A percentile compares a stretch with the other conserved stretches of the same genome.
These are phyloP conservation scores for Illadopsis cleaveri DNA, from an alignment of 2,113 vertebrate genomes.

Conservation along the genomic window DNA sequence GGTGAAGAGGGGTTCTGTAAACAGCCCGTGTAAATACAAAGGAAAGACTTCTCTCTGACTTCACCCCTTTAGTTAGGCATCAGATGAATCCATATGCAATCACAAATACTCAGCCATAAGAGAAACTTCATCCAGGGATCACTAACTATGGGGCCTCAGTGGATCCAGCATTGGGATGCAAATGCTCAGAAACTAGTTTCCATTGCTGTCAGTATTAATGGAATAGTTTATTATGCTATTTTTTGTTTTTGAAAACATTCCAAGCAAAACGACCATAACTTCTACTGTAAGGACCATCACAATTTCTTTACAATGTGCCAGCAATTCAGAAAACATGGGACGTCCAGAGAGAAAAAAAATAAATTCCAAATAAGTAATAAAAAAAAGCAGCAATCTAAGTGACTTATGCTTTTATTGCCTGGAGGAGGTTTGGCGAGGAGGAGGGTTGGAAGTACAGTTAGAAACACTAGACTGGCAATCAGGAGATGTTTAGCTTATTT, in stretches of 20 bases:
- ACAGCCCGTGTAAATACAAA: neutral
- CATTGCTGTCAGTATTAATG: neutral
- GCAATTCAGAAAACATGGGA: neutral
- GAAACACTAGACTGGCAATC: neutral
- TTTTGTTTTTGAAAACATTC: neutral
- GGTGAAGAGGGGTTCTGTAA: neutral
- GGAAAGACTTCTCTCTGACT: neutral
- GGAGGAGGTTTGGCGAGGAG: neutral
- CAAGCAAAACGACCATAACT: neutral
- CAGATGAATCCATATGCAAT: neutral
- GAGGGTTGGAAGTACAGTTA: neutral
- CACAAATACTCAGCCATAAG: neutral
- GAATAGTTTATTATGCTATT: neutral
- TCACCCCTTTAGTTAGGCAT: neutral
- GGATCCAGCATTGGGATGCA: neutral
- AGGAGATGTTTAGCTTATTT: slow-evolving; percentile 10
- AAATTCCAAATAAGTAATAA: neutral
- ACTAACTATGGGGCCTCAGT: no score
- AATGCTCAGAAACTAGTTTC: neutral
- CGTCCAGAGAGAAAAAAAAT: neutral
- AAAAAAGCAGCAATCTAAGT: neutral
- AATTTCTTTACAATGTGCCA: neutral
- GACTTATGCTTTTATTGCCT: neutral
- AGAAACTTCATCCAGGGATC: neutral
- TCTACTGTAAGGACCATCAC: neutral